Evolutionary conservation across 2,888 invertebrate species (phyloP), one percentile per base, ranked within the genome.

Genomic region (Meiosimyza platycephala): DNA sequence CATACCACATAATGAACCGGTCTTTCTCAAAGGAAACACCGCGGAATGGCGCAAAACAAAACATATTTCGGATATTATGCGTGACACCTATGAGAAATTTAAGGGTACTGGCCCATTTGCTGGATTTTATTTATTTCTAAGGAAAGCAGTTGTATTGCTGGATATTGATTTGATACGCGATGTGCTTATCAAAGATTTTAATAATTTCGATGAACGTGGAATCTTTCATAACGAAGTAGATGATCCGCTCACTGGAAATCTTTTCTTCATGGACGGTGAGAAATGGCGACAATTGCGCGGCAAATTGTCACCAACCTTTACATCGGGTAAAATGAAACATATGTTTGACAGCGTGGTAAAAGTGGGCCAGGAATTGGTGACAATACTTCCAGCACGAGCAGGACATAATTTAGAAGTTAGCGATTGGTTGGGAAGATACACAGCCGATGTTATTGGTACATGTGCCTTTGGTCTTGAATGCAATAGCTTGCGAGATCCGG

Each of bases 401-500:
- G 33, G 48, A 11, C 51, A 18, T 5, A 33, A 52, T 13, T 15
- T 81, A 28, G 82, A 82, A 47, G 55, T 85, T 0, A 78, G 76
- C 0, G 87, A 88, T 51, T 70, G 87, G 1, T 80, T 86, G 15
- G 86, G 86, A 0, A 85, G 87, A 16, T 89, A 85, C 71, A 89
- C 89, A 0, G 87, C 88, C 6, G 89, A 90, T 75, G 88, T 89
- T 0, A 89, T 89, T 60, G 88, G 88, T 2, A 81, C 81, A 0
- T 87, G 88, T 77, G 88, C 88, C 9, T 89, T 89, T 75, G 89
- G 89, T 0, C 79, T 89, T 5, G 86, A 88, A 54, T 86, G 88
- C 75, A 88, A 88, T 73, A 86, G 86, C 50, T 80, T 88, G 57
- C 79, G 82, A 2, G 79, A 88, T 75, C 83, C 85, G 0, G 76